These are phyloP conservation scores for Urocynchramus pylzowi DNA, from an alignment of 2,113 vertebrate species.

Conservation along the genomic window DNA sequence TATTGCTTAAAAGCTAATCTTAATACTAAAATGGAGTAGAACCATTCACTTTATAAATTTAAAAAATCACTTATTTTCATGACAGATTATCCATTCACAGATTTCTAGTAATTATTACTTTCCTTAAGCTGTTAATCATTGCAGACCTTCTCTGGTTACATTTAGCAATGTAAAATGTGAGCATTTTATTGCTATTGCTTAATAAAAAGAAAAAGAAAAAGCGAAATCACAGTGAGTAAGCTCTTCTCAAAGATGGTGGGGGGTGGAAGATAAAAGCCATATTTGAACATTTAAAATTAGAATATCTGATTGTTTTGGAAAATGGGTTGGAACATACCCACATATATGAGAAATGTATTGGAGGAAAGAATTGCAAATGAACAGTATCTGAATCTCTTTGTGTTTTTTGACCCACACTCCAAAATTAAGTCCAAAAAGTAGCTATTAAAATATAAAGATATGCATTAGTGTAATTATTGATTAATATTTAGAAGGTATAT, in stretches of 20 bases:
- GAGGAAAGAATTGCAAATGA: background rate
- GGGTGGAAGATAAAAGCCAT: accelerated
- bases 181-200: background rate
- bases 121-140: background rate
- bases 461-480: background rate
- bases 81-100: background rate
- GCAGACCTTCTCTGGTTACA: background rate
- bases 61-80: background rate
- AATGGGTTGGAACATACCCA: background rate
- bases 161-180: background rate
- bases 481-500: background rate
- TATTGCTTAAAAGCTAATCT: background rate
- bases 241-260: background rate
- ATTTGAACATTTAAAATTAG: background rate
- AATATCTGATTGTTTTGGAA: background rate
- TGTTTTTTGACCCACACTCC: background rate
- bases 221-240: background rate
- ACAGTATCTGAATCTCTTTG: background rate
- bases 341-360: background rate
- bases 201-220: background rate
- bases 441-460: background rate
- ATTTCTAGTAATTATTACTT: background rate
- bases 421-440: background rate
- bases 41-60: background rate
- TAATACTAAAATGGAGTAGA: background rate